Base-by-base conservation (phyloP, 2,888 invertebrate genomes). In the Andrena bicolor region DNA sequence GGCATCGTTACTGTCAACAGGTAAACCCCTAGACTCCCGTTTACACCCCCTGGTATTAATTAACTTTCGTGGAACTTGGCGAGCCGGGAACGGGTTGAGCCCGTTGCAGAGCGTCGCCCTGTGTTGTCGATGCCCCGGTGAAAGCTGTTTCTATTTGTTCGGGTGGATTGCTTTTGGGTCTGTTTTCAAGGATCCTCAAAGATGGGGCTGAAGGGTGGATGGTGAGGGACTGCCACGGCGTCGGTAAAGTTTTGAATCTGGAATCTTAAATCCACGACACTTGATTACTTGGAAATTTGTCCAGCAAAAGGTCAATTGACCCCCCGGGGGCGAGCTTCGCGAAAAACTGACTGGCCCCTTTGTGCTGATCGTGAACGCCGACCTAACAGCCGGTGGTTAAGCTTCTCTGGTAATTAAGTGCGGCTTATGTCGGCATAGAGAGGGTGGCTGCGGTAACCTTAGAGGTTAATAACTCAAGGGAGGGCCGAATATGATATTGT, bases 391-490 rank as follows among this genome's bases (percentile, higher is more conserved):
- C 82, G 86, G 85, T 86, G 85, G 87, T 90, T 90, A 92, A 91
- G 89, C 90, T 91, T 92, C 90, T 89, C 87, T 85, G 91, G 92
- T 90, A 92, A 92, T 92, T 92, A 92, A 91, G 89, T 89, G 88
- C 85, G 90, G 91, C 90, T 91, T 90, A 90, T 81, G 88, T 87
- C 88, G 84, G 83, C 86, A 66, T 69, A 75, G 80, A 83, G 87
- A 89, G 91, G 92, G 92, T 89, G 89, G 86, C 85, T 90, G 87
- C 80, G 90, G 93, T 93, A 93, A 93, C 92, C 91, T 92, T 92
- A 94, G 91, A 93, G 92, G 91, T 93, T 93, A 93, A 93, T 93
- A 93, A 93, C 92, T 92, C 89, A 84, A 84, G 88, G 89, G 86
- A 68, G 84, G 83, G 60, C 66, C 89, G 92, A 92, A 93, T 93